Percentiles rank a stretch among this genome's conserved stretches.
Evolutionary conservation across 2,888 invertebrate species (phyloP).

Genomic region (Callimorpha dominula): DNA sequence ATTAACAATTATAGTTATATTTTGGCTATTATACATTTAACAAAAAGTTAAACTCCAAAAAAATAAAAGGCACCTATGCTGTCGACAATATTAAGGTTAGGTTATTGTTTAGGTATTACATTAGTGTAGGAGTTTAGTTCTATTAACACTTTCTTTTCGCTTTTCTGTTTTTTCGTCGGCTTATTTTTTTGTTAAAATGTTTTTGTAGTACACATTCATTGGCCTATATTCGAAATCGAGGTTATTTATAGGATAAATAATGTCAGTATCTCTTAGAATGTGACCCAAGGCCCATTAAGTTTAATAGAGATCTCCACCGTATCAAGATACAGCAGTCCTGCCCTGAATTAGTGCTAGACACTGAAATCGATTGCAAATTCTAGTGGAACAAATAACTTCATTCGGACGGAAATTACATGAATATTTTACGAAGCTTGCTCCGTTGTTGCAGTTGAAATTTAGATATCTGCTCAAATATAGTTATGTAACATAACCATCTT

Average conservation of each 20-base stretch:
- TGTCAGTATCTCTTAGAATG: slow-evolving; percentile 55
- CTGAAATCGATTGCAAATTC: slow-evolving; percentile 48
- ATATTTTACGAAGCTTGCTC: slow-evolving; percentile 19
- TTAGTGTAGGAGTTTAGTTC: no score
- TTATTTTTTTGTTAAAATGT: no score
- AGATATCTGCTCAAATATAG: neutral
- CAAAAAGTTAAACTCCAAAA: no score
- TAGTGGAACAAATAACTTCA: slow-evolving; percentile 36
- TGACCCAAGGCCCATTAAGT: slow-evolving; percentile 59
- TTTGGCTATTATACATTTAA: no score
- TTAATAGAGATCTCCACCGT: slow-evolving; percentile 58
- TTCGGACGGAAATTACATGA: slow-evolving; percentile 19
- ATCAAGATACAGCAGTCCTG: slow-evolving; percentile 57
- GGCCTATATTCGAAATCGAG: slow-evolving; percentile 28
- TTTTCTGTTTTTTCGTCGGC: no score
- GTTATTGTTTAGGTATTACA: no score
- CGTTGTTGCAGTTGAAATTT: slow-evolving; percentile 1
- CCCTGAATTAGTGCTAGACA: slow-evolving; percentile 54
- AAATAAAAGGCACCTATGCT: no score
- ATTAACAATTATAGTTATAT: no score
- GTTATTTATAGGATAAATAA: slow-evolving; percentile 55
- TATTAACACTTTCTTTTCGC: no score
- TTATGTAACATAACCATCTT: slow-evolving; percentile 13
- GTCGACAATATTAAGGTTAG: no score
- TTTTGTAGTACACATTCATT: no score